phyloP scores from a whole-genome alignment of 2,797 vertebrate genomes.

The Dermochelys coriacea region DNA sequence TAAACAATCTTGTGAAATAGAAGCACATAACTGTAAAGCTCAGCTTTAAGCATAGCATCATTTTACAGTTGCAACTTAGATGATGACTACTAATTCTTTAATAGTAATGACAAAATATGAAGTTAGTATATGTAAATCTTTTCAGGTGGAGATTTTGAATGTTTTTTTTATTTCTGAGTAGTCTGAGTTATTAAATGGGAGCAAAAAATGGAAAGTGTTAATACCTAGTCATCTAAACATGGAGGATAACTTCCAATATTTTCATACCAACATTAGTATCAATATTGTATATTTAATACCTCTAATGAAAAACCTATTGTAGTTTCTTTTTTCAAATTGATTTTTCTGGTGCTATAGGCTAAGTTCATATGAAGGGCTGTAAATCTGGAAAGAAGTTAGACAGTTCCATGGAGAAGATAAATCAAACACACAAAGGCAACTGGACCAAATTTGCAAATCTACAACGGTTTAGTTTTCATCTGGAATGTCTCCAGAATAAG shows the following conservation, averaged over 20 bases:
- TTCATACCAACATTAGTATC: no score
- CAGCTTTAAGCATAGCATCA: not conserved
- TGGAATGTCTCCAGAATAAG: not conserved
- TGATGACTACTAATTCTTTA: no score
- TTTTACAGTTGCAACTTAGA: not conserved
- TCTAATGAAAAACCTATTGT: no score
- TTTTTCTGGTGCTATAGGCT: not conserved
- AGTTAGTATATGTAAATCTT: not conserved
- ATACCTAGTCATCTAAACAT: not conserved
- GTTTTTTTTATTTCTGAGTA: not conserved
- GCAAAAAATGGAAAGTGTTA: not conserved
- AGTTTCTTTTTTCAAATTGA: not conserved
- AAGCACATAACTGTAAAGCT: not conserved
- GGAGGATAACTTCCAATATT: not conserved
- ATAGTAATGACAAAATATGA: no score
- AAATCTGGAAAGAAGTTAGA: not conserved
- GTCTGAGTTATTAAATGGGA: no score
- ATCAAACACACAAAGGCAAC: not conserved
- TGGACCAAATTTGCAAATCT: not conserved
- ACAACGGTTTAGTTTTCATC: not conserved
- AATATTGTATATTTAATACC: no score
- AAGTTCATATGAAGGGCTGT: not conserved
- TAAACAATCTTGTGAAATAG: not conserved
- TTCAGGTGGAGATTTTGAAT: not conserved
- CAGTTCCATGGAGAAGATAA: not conserved